phyloP scores from a whole-genome alignment of 2,113 vertebrate genomes.

The Pithys albifrons region DNA sequence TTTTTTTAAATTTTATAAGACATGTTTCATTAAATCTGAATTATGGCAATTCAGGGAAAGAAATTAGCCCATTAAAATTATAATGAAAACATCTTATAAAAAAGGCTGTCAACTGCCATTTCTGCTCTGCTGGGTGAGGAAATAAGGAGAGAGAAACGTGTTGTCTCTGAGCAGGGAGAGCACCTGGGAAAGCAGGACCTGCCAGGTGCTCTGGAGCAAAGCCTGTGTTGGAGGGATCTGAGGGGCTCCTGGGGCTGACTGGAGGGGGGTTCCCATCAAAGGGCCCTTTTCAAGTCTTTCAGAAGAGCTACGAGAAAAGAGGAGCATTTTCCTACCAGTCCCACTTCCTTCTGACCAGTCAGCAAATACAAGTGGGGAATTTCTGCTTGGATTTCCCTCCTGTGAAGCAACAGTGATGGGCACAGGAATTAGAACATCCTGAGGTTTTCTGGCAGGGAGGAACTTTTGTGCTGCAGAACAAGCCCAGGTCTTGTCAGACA shows the following conservation, averaged over 20 bases:
- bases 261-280: background rate
- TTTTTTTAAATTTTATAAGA: constrained; percentile 62
- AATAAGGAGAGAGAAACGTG: background rate
- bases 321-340: background rate
- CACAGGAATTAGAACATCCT: background rate
- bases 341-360: background rate
- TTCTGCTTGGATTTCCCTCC: background rate
- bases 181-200: background rate
- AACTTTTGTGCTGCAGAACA: background rate
- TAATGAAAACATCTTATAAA: constrained; percentile 61
- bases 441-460: background rate
- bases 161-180: background rate
- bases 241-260: background rate
- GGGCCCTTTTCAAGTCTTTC: background rate
- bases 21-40: constrained; percentile 73
- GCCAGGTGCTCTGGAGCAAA: background rate
- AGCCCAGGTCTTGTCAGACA: background rate
- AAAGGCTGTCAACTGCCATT: constrained; percentile 31
- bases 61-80: constrained; percentile 71
- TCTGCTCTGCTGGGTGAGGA: constrained; percentile 29
- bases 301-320: background rate
- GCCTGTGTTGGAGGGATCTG: accelerated
- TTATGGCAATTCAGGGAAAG: constrained; percentile 62
- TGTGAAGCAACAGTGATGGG: background rate
- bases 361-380: accelerated